phyloP scores from a whole-genome alignment of 2,113 vertebrate genomes.

The Apodemus speciosus region DNA sequence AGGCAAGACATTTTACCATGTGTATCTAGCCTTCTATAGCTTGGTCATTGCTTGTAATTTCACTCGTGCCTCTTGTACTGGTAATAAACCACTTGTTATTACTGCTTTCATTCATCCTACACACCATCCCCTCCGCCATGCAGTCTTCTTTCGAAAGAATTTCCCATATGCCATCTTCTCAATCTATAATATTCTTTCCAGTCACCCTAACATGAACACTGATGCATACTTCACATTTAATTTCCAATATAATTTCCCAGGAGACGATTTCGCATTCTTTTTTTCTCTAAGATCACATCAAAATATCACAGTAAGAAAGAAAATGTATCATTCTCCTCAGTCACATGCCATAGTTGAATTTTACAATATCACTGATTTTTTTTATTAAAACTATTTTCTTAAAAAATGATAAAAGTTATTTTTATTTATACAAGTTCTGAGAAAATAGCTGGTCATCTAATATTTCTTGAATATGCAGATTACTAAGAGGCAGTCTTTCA shows the following conservation, averaged over 20 bases:
- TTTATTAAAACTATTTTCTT: not conserved
- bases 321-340: not conserved
- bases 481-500: not conserved
- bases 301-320: not conserved
- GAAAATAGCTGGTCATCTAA: not conserved
- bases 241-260: constrained; percentile 15
- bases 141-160: not conserved
- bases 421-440: not conserved
- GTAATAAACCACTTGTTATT: not conserved
- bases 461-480: constrained; percentile 8
- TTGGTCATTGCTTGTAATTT: not conserved
- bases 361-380: not conserved
- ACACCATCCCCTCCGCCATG: not conserved
- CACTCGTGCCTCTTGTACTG: not conserved
- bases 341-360: not conserved
- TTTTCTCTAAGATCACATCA: constrained; percentile 1
- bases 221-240: not conserved
- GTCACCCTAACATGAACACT: not conserved
- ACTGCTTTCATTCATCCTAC: not conserved
- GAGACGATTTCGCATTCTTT: not conserved
- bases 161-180: not conserved
- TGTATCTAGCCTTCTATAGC: too few species aligned
- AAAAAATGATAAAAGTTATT: not conserved
- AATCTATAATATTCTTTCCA: not conserved
- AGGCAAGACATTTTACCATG: not conserved